phyloP scores from a whole-genome alignment of 2,797 vertebrate genomes.

The Tauraco hartlaubi region DNA sequence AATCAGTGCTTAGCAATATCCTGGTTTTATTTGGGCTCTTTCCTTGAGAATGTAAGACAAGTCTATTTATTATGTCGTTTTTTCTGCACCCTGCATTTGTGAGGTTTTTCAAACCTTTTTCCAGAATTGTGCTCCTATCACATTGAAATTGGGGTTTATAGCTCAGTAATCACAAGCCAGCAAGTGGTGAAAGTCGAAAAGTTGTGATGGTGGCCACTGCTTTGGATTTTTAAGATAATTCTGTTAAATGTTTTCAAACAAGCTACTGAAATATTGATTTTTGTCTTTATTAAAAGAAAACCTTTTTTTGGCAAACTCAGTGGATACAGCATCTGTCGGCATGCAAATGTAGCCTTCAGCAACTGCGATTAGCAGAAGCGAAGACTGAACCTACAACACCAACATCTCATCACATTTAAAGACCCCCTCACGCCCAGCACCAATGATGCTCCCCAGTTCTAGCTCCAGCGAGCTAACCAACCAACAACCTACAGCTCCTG shows the following conservation, averaged over 20 bases:
- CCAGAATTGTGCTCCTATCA: not conserved
- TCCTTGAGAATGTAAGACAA: not conserved
- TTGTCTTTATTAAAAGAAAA: not conserved
- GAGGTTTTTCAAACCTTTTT: not conserved
- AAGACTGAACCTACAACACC: not conserved
- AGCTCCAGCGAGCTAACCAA: not conserved
- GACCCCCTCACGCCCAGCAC: not conserved
- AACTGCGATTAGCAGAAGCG: not conserved
- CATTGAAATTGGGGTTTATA: not conserved
- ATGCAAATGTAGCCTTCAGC: not conserved
- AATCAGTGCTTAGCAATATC: not conserved
- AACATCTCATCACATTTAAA: not conserved
- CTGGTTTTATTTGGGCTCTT: not conserved
- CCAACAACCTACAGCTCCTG: not conserved
- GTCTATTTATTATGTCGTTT: not conserved
- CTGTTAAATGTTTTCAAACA: not conserved
- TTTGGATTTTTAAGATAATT: not conserved
- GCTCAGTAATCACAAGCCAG: not conserved
- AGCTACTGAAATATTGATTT: not conserved
- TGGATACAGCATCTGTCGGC: not conserved
- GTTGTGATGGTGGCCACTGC: not conserved
- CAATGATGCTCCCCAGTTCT: not conserved
- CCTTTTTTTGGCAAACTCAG: not conserved
- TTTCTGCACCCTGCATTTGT: not conserved
- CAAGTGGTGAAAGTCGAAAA: not conserved